A percentile compares a stretch with the other conserved stretches of the same genome.
phyloP scores from a whole-genome alignment of 2,113 vertebrate species.

The Megaceryle maxima region DNA sequence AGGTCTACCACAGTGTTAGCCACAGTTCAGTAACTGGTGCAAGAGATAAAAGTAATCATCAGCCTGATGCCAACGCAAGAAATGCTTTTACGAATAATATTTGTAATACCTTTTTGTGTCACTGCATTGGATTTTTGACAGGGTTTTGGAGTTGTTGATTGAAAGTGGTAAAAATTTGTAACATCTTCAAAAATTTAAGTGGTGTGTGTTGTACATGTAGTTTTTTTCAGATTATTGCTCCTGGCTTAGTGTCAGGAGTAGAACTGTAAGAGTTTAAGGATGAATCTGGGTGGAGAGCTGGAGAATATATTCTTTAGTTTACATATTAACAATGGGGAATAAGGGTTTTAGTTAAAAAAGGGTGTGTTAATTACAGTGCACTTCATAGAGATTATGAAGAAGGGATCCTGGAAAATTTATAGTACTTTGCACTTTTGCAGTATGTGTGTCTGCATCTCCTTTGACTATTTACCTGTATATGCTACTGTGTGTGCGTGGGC shows the following conservation, averaged over 20 bases:
- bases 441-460: neutral
- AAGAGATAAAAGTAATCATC: neutral
- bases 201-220: neutral
- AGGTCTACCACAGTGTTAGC: neutral
- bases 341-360: neutral
- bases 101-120: neutral
- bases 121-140: neutral
- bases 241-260: neutral
- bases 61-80: neutral
- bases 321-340: neutral
- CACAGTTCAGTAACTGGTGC: neutral
- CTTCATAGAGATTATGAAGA: neutral
- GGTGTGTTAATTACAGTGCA: accelerated
- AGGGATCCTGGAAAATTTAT: neutral
- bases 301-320: neutral
- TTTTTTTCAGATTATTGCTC: neutral
- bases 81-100: neutral
- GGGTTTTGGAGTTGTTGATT: neutral
- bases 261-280: neutral
- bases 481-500: too few species aligned
- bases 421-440: neutral
- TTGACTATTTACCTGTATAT: neutral
- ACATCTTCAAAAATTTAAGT: neutral
- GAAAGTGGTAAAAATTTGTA: neutral
- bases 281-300: neutral